Base-by-base conservation (phyloP, 2,113 vertebrate genomes). In the Clarias batrachus region DNA sequence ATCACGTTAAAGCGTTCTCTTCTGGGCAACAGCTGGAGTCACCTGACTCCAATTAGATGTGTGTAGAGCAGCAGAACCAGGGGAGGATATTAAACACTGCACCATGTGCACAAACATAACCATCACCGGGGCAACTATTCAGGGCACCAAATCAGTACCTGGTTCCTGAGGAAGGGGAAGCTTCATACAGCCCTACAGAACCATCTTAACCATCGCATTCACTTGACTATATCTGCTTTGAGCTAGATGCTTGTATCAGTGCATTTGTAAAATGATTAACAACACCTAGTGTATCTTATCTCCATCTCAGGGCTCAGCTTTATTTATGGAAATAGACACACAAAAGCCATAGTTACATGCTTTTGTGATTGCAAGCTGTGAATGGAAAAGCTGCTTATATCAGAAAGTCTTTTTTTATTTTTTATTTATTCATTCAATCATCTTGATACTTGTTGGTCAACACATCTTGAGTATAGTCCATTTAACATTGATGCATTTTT, bases 61-160 rank as follows among this genome's bases (percentile, higher is more conserved):
- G 81, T 88, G 73, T 86, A 65, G 73, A 85, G 84, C 84, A 41
- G 84, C 62, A 30, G 71, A 84, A 85, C 52, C 78, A 81, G 54
- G 76, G 71, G 86, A 89, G 88, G 82, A 87, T 71, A 86, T 85
- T 85, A 89, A 87, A 87, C 71, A 83, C 60, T 87, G 73, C 81
- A 59, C 71, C 81, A 83, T 87, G 86, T 78, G 86, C 86, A 85
- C 83, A 85, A 85, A 89, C 86, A 87, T 77, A 65, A 79, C 83
- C 83, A 89, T 89, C 86, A 83, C 88, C 84, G 81, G 76, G 78
- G 80, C 71, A 87, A 87, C 88, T 83, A 82, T 85, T 87, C 56
- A 89, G 86, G 63, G 80, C 57, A 74, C 81, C 65, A 30, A 70
- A 30, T 25, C 74, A 78, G 88, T 68, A 76, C 79, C 71, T 41